Evolutionary conservation across 1,140 invertebrate species (phyloP), one percentile per base, ranked within the genome.

Genomic region (Sitobion miscanthi): DNA sequence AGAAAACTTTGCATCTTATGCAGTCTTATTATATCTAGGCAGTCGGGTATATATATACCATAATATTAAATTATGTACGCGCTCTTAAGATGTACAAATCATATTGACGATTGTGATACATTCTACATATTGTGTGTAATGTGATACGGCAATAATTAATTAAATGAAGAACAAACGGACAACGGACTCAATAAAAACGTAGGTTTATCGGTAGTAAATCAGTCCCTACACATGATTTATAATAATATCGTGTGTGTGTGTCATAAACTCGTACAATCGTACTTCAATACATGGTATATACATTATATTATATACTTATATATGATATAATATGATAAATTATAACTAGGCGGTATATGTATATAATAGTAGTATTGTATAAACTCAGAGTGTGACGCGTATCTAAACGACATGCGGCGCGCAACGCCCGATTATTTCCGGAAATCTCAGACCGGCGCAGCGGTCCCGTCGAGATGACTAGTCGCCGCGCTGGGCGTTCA

Each of bases 311-410:
- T 20, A 35, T n/a, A 77, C 30, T 35, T 38, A 20, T 38, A 23
- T 83, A 83, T 38, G 77, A 38, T 83, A 83, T 83, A 83, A 35
- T 83, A 83, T 83, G n/a, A 38, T 83, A 83, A 83, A 83, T 83
- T 7, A 83, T 83, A 83, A 21, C 21, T 23, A 83, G 0, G 77
- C 77, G 35, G 42, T 42, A 83, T 38, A 20, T 82, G n/a, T 82
- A 77, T 77, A n/a, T 77, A 20, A 38, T 83, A 83, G 77, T 20
- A 23, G 20, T 83, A 77, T 77, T 77, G 62, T 77, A 77, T 77
- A 77, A 77, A 77, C n/a, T 14, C 62, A 77, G 4, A 8, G 20
- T 83, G 20, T 83, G 21, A 85, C 38, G 9, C 35, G 83, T 85
- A 45, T 85, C 83, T 42, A 42, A 85, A 42, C 83, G 42, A 85